A percentile compares a stretch with the other conserved stretches of the same genome.
phyloP scores from a whole-genome alignment of 2,113 vertebrate species.

The Helogale parvula region DNA sequence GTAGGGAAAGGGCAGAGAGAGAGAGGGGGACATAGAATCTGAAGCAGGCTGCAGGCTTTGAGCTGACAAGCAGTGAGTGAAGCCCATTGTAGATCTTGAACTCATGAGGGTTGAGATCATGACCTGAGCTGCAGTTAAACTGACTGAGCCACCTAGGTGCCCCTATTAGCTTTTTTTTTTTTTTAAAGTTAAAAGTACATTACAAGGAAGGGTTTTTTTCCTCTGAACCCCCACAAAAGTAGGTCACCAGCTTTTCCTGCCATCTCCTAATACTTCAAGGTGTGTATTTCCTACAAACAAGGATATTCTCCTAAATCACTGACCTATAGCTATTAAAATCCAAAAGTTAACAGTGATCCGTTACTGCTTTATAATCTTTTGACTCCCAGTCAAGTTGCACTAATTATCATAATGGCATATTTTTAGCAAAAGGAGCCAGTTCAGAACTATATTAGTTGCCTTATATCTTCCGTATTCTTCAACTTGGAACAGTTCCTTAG shows the following conservation, averaged over 20 bases:
- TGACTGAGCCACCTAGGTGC: no score
- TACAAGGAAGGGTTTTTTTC: background rate
- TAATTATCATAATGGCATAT: background rate
- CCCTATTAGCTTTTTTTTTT: background rate
- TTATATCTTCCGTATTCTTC: background rate
- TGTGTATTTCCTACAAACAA: conserved; percentile 28
- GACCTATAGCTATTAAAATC: background rate
- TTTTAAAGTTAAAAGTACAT: background rate
- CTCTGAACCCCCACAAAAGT: background rate
- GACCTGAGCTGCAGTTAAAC: no score
- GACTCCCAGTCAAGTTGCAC: background rate
- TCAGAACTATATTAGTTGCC: background rate
- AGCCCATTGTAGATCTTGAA: no score
- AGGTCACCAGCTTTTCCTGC: background rate
- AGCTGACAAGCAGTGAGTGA: no score
- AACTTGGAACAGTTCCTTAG: background rate
- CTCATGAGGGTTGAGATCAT: no score
- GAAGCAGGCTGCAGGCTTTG: no score
- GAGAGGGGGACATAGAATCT: no score
- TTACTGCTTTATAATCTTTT: background rate
- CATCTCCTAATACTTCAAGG: background rate
- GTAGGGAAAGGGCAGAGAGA: no score
- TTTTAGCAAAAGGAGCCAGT: background rate
- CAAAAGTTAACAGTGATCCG: background rate
- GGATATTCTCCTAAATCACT: background rate